Evolutionary conservation across 2,888 invertebrate species (phyloP), one percentile per base, ranked within the genome.

Genomic region (Trisateles emortualis): DNA sequence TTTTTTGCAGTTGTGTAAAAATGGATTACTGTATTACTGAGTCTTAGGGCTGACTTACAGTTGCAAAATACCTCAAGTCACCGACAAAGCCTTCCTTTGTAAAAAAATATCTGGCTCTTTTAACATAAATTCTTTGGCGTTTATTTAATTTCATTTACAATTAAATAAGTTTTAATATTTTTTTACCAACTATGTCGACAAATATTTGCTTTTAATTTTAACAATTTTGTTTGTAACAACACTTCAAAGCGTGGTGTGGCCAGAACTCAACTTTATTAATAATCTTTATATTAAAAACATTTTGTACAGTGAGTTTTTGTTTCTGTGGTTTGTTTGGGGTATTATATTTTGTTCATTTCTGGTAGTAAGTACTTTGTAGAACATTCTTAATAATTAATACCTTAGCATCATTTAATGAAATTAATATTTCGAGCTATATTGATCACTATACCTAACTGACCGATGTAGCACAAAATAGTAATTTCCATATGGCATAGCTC

Each of bases 211-310:
- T 35, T 35, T 35, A 8, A 32, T 13, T 11, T 5, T 6, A 11
- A 35, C 5, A 16, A 35, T 35, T 35, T 35, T 35, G 35, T 35
- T 35, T 16, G 35, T 14, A 35, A 35, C 29, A 11, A 9, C 13
- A 16, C 35, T 35, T 35, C 35, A 35, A 35, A 35, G 32, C 32
- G 2, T 32, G 32, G 13, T 13, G 32, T 16, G 35, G 16, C 14
- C 35, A 35, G 35, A 5, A 11, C 32, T 38, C 30, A 62, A 63
- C 30, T 63, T 66, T 45, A 32, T 32, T 50, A 50, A 66, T 65
- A 48, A 45, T 39, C 47, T 54, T 47, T 35, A 16, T 11, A 41
- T 22, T 22, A 30, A 17, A 26, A 29, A 41, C 5, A 30, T 35
- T n/a, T 39, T 43, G 13, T 33, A 24, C 16, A 9, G 2, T 8